Percentiles rank a stretch among this genome's conserved stretches.
phyloP scores from a whole-genome alignment of 2,797 vertebrate genomes.

The Podarcis lilfordi region DNA sequence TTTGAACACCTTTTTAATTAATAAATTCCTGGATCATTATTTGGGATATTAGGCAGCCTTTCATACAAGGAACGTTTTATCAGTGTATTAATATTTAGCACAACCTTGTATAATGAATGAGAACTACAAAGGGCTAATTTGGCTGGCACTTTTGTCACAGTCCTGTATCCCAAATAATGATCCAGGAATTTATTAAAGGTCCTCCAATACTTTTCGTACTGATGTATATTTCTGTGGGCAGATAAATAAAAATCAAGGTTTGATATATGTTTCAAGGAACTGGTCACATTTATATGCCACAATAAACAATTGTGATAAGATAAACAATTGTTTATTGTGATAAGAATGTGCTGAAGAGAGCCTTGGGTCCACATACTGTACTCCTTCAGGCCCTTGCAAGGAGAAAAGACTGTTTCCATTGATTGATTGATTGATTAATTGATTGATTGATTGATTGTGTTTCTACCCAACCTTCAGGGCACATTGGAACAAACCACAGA shows the following conservation, averaged over 20 bases:
- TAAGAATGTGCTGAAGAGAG: not conserved
- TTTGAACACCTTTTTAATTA: constrained; percentile 53
- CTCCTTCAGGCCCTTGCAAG: not conserved
- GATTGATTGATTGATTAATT: not conserved
- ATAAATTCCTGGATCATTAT: not conserved
- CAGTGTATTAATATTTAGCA: constrained; percentile 61
- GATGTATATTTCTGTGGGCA: not conserved
- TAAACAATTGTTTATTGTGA: not conserved
- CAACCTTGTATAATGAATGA: constrained; percentile 29
- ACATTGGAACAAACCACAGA: not conserved
- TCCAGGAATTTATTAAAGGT: not conserved
- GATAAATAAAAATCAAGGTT: not conserved
- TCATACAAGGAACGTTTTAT: constrained; percentile 40
- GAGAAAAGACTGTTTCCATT: not conserved
- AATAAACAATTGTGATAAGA: not conserved
- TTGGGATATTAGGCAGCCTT: constrained; percentile 38
- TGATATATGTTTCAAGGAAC: not conserved
- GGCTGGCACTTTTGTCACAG: not conserved
- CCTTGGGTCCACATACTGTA: not conserved
- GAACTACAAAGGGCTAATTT: constrained; percentile 13
- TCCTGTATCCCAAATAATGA: not conserved
- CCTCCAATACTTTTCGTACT: not conserved
- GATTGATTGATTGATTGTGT: not conserved
- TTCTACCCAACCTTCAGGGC: not conserved
- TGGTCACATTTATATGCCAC: not conserved